These are phyloP conservation scores for Trematocara zebra DNA, from an alignment of 2,113 vertebrate genomes.

Conservation along the genomic window DNA sequence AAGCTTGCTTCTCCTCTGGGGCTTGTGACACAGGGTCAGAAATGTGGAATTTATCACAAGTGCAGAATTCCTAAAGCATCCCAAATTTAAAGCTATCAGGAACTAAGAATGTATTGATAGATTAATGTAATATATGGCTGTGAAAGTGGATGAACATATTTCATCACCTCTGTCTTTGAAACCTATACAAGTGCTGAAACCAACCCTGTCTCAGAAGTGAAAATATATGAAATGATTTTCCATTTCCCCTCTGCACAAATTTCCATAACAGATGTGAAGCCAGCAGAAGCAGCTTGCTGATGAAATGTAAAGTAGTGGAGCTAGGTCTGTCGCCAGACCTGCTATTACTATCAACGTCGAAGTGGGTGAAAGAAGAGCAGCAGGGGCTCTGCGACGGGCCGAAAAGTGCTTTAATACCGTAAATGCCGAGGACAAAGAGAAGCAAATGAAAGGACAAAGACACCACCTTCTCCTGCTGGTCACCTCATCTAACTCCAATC, in stretches of 20 bases:
- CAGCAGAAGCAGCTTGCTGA: constrained; percentile 52
- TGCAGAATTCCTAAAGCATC: constrained; percentile 16
- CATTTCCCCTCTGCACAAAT: constrained; percentile 46
- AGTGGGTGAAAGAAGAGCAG: constrained; percentile 40
- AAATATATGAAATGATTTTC: constrained; percentile 63
- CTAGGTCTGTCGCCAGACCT: constrained; percentile 29
- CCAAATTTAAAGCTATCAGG: constrained; percentile 27
- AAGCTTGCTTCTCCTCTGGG: constrained; percentile 42
- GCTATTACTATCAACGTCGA: constrained; percentile 49
- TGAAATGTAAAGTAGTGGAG: constrained; percentile 57
- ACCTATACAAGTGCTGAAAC: constrained; percentile 38
- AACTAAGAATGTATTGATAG: constrained; percentile 20
- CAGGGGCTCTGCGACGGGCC: neutral
- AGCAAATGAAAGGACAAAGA: neutral
- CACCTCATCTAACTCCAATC: neutral
- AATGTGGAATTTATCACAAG: constrained; percentile 26
- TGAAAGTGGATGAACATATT: constrained; percentile 51
- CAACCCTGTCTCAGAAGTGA: constrained; percentile 44
- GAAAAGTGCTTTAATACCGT: constrained; percentile 4
- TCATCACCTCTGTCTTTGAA: constrained; percentile 52
- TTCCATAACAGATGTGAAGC: constrained; percentile 69
- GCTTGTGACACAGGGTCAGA: constrained; percentile 35
- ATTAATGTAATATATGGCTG: constrained; percentile 52
- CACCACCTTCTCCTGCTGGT: neutral
- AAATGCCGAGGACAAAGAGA: neutral